Evolutionary conservation across 37 sponge, comb jelly and placozoan genomes (phyloP).

Genomic region (Tethya wilhelma): DNA sequence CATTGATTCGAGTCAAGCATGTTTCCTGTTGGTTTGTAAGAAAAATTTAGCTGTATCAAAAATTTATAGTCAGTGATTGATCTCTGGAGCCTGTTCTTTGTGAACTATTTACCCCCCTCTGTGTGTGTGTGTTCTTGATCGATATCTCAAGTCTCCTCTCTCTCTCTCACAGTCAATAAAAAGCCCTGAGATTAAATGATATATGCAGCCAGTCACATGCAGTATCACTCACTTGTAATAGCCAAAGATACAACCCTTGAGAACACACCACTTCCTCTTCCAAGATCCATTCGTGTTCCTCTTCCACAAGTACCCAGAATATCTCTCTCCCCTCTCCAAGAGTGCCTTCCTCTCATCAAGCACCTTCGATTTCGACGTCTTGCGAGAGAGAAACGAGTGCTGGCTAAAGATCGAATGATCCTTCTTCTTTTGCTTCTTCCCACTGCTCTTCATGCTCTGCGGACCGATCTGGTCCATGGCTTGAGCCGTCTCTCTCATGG

Average conservation of each 20-base stretch:
- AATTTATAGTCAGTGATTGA: no score
- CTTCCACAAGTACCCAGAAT: conserved; percentile 58
- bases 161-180: no score
- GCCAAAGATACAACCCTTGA: conserved; percentile 63
- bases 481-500: conserved; percentile 42
- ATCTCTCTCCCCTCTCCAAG: conserved; percentile 60
- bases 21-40: no score
- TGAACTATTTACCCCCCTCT: no score
- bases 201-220: no score
- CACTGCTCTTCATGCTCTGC: conserved; percentile 14
- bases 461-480: conserved; percentile 54
- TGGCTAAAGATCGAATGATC: conserved; percentile 18
- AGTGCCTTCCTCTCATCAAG: conserved; percentile 20
- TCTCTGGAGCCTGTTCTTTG: no score
- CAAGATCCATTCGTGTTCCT: conserved; percentile 61
- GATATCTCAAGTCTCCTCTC: no score
- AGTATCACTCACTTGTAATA: conserved; percentile 72
- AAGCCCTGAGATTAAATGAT: no score
- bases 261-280: conserved; percentile 79
- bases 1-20: no score
- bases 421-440: conserved; percentile 45
- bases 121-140: no score
- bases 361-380: conserved; percentile 20
- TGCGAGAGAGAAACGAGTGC: conserved; percentile 14
- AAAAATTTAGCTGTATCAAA: no score